These are phyloP conservation scores for Cryptotis parvus DNA, from an alignment of 2,113 vertebrate species.

Conservation along the genomic window DNA sequence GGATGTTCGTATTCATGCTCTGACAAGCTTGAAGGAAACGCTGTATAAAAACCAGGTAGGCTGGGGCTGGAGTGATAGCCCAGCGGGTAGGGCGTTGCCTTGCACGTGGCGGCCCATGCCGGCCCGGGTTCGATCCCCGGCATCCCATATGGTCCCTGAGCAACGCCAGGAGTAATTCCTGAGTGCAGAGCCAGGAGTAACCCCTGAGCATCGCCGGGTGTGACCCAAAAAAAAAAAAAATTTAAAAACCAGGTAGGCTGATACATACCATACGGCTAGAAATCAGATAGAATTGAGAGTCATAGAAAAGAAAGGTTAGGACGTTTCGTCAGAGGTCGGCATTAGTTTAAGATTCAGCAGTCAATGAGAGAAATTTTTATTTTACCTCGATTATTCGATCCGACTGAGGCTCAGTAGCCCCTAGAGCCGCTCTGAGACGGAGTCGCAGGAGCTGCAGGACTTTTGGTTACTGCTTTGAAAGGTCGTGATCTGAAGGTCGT, in stretches of 20 bases:
- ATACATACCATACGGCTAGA: no score
- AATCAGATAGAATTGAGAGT: not conserved
- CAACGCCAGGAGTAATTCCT: no score
- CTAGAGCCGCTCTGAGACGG: not conserved
- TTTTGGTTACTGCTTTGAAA: constrained; percentile 34
- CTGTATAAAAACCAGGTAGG: constrained; percentile 88
- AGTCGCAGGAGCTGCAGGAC: not conserved
- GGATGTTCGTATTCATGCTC: constrained; percentile 96
- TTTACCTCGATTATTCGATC: constrained; percentile 48
- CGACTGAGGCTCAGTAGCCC: not conserved
- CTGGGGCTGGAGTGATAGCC: no score
- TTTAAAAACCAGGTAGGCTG: constrained; percentile 76
- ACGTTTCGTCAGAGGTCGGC: constrained; percentile 41
- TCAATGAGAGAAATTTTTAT: constrained; percentile 43
- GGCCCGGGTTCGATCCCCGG: no score
- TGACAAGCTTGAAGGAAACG: constrained; percentile 96
- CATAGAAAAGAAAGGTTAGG: not conserved
- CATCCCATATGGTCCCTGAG: no score
- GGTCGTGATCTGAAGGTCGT: constrained; percentile 30
- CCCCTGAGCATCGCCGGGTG: no score
- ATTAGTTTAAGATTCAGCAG: constrained; percentile 42
- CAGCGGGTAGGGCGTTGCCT: no score
- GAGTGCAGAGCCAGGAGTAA: no score
- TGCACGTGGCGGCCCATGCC: no score
- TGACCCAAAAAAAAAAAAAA: no score